A percentile compares a stretch with the other conserved stretches of the same genome.
Evolutionary conservation across 2,888 invertebrate genomes (phyloP).

Genomic region (Tribolium freemani): DNA sequence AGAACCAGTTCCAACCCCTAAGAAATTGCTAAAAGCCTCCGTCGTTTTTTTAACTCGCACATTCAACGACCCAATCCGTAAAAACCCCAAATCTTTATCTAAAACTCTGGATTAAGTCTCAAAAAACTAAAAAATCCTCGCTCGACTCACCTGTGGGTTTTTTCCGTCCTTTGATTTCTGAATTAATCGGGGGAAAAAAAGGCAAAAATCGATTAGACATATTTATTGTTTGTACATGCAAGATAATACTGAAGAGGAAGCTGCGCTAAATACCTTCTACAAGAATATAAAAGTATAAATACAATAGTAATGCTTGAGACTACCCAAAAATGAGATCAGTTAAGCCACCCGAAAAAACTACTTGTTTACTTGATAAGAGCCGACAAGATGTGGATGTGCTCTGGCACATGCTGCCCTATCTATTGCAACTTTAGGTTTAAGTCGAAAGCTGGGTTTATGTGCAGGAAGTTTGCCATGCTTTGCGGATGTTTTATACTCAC

Average conservation of each 20-base stretch:
- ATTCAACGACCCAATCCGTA: constrained; percentile 92
- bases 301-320: background rate
- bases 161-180: constrained; percentile 83
- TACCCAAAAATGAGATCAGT: constrained; percentile 5
- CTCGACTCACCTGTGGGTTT: constrained; percentile 76
- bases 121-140: background rate
- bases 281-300: background rate
- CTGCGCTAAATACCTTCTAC: background rate
- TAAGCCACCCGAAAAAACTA: constrained; percentile 12
- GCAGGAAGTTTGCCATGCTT: constrained; percentile 67
- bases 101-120: constrained; percentile 47
- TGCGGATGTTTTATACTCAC: constrained; percentile 62
- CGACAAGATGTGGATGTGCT: constrained; percentile 39
- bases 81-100: constrained; percentile 92
- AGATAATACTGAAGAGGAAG: constrained; percentile 15
- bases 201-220: constrained; percentile 30
- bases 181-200: constrained; percentile 57
- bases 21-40: constrained; percentile 91
- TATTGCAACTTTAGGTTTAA: constrained; percentile 49
- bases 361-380: constrained; percentile 39
- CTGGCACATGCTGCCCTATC: constrained; percentile 16
- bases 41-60: constrained; percentile 94
- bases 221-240: constrained; percentile 29
- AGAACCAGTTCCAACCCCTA: constrained; percentile 79
- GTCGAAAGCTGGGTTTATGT: constrained; percentile 65